These are phyloP conservation scores for Sialia sialis DNA, from an alignment of 2,113 vertebrate genomes.

Conservation along the genomic window DNA sequence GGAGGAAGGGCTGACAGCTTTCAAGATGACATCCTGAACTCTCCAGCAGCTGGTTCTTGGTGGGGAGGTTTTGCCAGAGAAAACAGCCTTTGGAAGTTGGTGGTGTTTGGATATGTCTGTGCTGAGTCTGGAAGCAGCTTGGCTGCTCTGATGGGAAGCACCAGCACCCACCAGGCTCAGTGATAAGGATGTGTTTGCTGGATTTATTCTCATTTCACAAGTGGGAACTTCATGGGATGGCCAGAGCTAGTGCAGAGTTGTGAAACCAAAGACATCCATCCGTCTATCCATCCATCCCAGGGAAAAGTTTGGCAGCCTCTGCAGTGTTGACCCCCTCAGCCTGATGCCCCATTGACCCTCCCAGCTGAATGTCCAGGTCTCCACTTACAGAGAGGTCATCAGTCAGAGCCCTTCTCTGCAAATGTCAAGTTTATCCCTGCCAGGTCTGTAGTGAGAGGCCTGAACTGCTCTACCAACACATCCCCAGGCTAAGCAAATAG, in stretches of 20 bases:
- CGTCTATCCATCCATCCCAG: neutral
- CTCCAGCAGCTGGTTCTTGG: neutral
- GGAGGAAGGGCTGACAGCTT: neutral
- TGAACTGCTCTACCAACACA: neutral
- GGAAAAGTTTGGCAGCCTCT: neutral
- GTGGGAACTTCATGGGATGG: neutral
- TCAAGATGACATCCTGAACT: neutral
- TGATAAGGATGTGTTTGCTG: neutral
- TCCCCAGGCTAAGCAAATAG: neutral
- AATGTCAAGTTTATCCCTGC: neutral
- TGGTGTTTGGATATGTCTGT: neutral
- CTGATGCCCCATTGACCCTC: neutral
- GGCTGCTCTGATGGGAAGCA: neutral
- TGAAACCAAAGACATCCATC: neutral
- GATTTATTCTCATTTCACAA: neutral
- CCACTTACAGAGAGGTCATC: neutral
- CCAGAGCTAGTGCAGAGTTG: neutral
- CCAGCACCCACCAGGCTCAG: neutral
- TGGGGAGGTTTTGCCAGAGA: neutral
- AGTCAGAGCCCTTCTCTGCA: neutral
- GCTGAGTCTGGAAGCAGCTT: neutral
- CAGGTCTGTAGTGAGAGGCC: neutral
- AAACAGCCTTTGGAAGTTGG: neutral
- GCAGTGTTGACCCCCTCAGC: neutral
- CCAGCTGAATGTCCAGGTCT: neutral